Conservation (phyloP, 2,113 vertebrate genomes). For the Microcebus jonahi region DNA sequence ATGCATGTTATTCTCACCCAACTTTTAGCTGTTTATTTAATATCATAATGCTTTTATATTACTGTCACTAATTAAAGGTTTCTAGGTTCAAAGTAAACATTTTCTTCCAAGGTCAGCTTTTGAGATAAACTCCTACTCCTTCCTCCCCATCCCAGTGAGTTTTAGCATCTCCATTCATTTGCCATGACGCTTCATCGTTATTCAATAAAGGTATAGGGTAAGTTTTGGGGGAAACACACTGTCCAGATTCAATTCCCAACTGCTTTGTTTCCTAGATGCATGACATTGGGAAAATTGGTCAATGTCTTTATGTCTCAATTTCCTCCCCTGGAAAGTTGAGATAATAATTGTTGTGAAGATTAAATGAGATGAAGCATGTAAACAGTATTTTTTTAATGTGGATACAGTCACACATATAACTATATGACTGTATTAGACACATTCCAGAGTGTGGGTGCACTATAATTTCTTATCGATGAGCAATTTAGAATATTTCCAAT, state of each 20-base stretch:
- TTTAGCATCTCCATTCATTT: not conserved
- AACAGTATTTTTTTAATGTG: not conserved
- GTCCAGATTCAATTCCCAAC: not conserved
- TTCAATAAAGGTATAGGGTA: not conserved
- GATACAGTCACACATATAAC: not conserved
- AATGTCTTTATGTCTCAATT: not conserved
- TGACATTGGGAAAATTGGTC: not conserved
- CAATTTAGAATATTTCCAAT: not conserved
- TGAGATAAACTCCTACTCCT: not conserved
- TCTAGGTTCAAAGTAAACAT: not conserved
- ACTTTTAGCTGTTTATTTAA: slow-evolving; percentile 23
- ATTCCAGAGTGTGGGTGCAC: not conserved
- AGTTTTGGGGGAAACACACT: not conserved
- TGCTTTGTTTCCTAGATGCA: not conserved
- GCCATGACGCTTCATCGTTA: not conserved
- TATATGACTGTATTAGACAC: not conserved
- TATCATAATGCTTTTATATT: not conserved
- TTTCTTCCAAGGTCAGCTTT: not conserved
- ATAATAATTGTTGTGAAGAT: not conserved
- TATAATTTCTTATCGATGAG: not conserved
- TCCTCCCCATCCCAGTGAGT: not conserved
- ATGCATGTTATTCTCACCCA: not conserved
- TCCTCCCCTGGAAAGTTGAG: not conserved
- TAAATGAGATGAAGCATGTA: not conserved
- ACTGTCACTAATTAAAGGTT: not conserved